Evolutionary conservation across 1,140 invertebrate genomes (phyloP).

Genomic region (Pissodes strobi): DNA sequence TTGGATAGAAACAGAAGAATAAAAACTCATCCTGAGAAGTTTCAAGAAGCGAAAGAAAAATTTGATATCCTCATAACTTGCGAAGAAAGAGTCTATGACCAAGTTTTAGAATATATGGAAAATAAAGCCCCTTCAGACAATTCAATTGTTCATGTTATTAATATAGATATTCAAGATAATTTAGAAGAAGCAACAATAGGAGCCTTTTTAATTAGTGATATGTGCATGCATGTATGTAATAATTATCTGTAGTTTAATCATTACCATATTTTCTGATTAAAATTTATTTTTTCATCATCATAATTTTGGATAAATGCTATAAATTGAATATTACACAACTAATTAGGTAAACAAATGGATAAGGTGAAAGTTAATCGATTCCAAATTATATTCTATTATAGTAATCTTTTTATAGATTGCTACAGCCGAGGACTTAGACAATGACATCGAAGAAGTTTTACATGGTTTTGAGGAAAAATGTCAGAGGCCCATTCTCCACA

Average conservation of each 20-base stretch:
- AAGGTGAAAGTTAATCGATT: no score
- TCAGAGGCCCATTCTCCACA: constrained; percentile 87
- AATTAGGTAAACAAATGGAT: no score
- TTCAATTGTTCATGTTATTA: constrained; percentile 93
- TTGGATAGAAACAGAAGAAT: constrained; percentile 96
- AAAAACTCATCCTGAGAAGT: constrained; percentile 92
- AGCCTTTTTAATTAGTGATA: constrained; percentile 96
- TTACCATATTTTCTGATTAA: no score
- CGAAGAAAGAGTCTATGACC: constrained; percentile 98
- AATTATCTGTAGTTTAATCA: no score
- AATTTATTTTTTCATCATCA: no score
- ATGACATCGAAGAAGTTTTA: constrained; percentile 96
- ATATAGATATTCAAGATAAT: constrained; percentile 99
- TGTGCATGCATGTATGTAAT: constrained; percentile 84
- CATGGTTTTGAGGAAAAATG: constrained; percentile 94
- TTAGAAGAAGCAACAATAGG: constrained; percentile 99
- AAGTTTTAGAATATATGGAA: constrained; percentile 81
- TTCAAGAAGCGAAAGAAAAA: constrained; percentile 86
- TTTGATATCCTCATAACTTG: constrained; percentile 98
- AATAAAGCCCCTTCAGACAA: constrained; percentile 72
- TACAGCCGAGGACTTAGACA: constrained; percentile 91
- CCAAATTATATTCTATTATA: no score
- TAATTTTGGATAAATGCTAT: no score
- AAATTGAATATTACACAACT: no score
- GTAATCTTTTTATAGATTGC: constrained; percentile 73